Percentiles rank a stretch among this genome's conserved stretches.
phyloP scores from a whole-genome alignment of 92 coral and sea anemone genomes.

The Heliopora coerulea region DNA sequence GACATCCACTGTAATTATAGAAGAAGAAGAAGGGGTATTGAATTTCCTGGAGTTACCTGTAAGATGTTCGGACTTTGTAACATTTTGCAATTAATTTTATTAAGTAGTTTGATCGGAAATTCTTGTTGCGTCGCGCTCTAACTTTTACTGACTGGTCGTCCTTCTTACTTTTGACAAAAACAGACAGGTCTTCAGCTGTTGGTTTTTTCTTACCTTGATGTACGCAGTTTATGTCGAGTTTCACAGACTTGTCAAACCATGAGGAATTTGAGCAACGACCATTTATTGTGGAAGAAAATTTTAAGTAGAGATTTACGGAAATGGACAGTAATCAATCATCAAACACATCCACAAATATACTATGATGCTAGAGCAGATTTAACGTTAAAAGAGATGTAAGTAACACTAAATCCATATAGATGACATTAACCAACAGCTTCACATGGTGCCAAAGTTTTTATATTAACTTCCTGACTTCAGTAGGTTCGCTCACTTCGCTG shows the following conservation, averaged over 20 bases:
- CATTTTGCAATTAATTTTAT: no score
- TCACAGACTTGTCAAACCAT: slow-evolving; percentile 72
- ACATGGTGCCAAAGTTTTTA: no score
- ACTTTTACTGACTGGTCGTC: neutral
- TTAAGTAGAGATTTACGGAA: slow-evolving; percentile 60
- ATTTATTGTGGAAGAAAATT: slow-evolving; percentile 68
- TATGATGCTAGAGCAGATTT: slow-evolving; percentile 84
- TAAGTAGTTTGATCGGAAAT: no score
- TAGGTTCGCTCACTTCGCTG: no score
- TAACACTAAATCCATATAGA: no score
- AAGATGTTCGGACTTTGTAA: neutral
- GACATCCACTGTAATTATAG: slow-evolving; percentile 23
- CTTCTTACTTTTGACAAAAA: neutral
- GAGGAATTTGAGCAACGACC: slow-evolving; percentile 79
- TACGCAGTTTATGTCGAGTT: slow-evolving; percentile 69
- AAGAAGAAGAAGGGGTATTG: slow-evolving; percentile 23
- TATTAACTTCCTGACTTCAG: no score
- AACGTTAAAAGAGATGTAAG: slow-evolving; percentile 85
- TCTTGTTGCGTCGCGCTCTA: no score
- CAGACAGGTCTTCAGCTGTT: slow-evolving; percentile 80
- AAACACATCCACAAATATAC: slow-evolving; percentile 79
- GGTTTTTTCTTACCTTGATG: slow-evolving; percentile 85
- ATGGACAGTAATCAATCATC: slow-evolving; percentile 78
- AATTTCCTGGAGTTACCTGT: slow-evolving; percentile 34
- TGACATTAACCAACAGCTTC: no score